Conservation (phyloP, 2,888 invertebrate genomes). For the Marronus borbonicus region DNA sequence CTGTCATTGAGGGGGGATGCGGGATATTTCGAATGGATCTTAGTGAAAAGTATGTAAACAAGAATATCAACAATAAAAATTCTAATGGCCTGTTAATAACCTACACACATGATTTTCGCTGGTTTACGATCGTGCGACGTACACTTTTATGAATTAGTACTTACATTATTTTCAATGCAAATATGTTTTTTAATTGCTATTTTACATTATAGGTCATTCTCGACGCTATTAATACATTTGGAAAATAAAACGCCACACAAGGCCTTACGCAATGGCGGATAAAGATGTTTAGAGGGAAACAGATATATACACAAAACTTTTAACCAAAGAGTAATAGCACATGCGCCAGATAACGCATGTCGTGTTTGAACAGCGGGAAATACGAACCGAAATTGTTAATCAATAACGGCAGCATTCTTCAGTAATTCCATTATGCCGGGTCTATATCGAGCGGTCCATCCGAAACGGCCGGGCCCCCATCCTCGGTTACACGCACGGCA, state of each 20-base stretch:
- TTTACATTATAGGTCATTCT: slow-evolving; percentile 46
- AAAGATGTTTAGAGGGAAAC: slow-evolving; percentile 67
- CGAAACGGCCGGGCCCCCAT: neutral
- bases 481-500: too few relatives aligned
- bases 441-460: neutral
- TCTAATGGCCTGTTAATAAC: slow-evolving; percentile 35
- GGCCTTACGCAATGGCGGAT: slow-evolving; percentile 61
- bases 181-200: slow-evolving; percentile 43
- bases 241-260: slow-evolving; percentile 52
- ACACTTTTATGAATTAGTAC: slow-evolving; percentile 43
- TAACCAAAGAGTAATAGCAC: slow-evolving; percentile 48
- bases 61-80: slow-evolving; percentile 43
- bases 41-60: slow-evolving; percentile 32
- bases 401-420: slow-evolving; percentile 14
- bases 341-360: slow-evolving; percentile 50
- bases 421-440: slow-evolving; percentile 13
- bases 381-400: slow-evolving; percentile 24
- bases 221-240: slow-evolving; percentile 45
- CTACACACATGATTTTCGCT: slow-evolving; percentile 29
- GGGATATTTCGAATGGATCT: slow-evolving; percentile 8
- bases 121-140: slow-evolving; percentile 22
- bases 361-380: slow-evolving; percentile 39
- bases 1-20: slow-evolving; percentile 16
- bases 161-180: slow-evolving; percentile 43
- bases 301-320: slow-evolving; percentile 51